A percentile compares a stretch with the other conserved stretches of the same genome.
These are phyloP conservation scores for Numida meleagris DNA, from an alignment of 2,113 vertebrate species.

Conservation along the genomic window DNA sequence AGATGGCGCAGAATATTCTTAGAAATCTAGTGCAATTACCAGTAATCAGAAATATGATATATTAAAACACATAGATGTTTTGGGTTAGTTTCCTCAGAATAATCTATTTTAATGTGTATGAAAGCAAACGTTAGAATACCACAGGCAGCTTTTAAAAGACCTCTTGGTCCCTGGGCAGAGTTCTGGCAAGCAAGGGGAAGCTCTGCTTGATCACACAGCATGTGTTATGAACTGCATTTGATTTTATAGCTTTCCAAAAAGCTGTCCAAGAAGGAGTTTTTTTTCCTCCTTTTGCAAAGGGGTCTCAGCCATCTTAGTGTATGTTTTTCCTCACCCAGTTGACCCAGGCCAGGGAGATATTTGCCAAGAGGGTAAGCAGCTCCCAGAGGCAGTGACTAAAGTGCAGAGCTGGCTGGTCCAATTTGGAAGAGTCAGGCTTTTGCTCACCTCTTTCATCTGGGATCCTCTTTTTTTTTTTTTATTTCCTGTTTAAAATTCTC, in stretches of 20 bases:
- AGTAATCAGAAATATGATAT: background rate
- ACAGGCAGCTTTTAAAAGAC: conserved; percentile 30
- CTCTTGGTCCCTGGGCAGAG: conserved; percentile 41
- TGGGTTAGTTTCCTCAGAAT: background rate
- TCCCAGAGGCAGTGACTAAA: background rate
- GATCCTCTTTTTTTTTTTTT: background rate
- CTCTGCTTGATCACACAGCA: conserved; percentile 66
- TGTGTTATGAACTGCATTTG: conserved; percentile 70
- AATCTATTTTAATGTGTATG: conserved; percentile 3
- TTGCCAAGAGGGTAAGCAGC: conserved; percentile 20
- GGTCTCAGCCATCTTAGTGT: background rate
- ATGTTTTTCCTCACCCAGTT: conserved; percentile 47
- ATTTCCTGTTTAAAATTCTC: background rate
- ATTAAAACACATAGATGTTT: background rate
- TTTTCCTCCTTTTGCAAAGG: background rate
- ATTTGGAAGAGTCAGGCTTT: background rate
- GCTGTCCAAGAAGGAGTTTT: conserved; percentile 54
- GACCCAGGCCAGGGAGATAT: background rate
- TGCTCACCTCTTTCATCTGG: background rate
- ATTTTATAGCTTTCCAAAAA: conserved; percentile 74
- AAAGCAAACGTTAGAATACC: conserved; percentile 46
- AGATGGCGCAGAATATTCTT: background rate
- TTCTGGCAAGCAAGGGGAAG: conserved; percentile 24
- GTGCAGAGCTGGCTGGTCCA: background rate
- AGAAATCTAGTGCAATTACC: background rate